A percentile compares a stretch with the other conserved stretches of the same genome.
Conservation (phyloP, 1,140 invertebrate genomes). For the Leptinotarsa lineolata region DNA sequence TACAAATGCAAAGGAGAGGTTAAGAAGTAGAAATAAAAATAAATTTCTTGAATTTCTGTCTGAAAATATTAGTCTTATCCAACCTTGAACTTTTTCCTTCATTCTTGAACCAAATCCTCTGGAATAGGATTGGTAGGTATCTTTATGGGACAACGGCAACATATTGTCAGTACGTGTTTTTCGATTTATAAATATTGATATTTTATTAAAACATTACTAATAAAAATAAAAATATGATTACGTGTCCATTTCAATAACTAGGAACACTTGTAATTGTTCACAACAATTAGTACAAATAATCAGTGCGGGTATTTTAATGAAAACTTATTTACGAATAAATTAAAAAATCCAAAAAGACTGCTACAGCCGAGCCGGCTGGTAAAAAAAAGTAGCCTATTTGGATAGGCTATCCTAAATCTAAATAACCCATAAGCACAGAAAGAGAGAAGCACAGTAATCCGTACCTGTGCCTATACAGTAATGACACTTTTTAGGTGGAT, state of each 20-base stretch:
- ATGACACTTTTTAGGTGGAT: no score
- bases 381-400: no score
- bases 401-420: no score
- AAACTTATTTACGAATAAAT: no score
- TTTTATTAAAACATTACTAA: not conserved
- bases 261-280: no score
- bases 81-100: slow-evolving; percentile 73
- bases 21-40: slow-evolving; percentile 92
- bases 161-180: slow-evolving; percentile 57
- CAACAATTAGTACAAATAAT: no score
- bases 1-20: slow-evolving; percentile 95
- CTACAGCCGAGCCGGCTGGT: no score
- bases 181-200: not conserved
- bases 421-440: no score
- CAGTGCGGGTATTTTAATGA: no score
- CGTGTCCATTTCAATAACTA: slow-evolving; percentile 1
- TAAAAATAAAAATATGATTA: slow-evolving; percentile 8
- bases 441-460: no score
- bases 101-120: slow-evolving; percentile 66
- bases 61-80: slow-evolving; percentile 87
- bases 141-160: slow-evolving; percentile 79
- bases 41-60: slow-evolving; percentile 93
- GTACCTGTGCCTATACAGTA: no score
- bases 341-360: no score
- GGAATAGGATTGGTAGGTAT: slow-evolving; percentile 64